These are phyloP conservation scores for Drosophila ustulata DNA, from an alignment of 2,888 invertebrate species.

Conservation along the genomic window DNA sequence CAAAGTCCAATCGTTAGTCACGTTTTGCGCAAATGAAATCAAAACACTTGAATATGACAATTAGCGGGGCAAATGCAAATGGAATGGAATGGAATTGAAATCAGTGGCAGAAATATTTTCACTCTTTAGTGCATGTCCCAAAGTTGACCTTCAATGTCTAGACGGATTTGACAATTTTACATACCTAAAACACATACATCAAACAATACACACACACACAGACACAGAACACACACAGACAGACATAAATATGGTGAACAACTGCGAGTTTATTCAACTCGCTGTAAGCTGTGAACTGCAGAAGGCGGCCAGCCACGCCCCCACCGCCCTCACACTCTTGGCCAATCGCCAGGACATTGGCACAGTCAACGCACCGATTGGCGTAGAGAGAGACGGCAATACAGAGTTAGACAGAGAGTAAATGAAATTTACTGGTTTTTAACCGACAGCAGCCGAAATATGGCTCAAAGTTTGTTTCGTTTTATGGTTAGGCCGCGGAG, in stretches of 20 bases:
- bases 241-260: constrained; percentile 41
- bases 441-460: constrained; percentile 29
- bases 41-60: constrained; percentile 41
- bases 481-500: constrained; percentile 39
- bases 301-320: constrained; percentile 18
- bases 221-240: constrained; percentile 30
- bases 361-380: constrained; percentile 43
- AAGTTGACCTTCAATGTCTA: constrained; percentile 78
- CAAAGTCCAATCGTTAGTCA: constrained; percentile 52
- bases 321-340: constrained; percentile 22
- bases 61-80: constrained; percentile 59
- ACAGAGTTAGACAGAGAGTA: background rate
- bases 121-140: constrained; percentile 52
- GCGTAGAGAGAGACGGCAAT: background rate
- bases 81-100: constrained; percentile 24
- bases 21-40: constrained; percentile 50
- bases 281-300: constrained; percentile 26
- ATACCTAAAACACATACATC: constrained; percentile 48
- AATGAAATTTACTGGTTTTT: constrained; percentile 36
- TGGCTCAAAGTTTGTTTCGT: constrained; percentile 27
- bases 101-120: constrained; percentile 34
- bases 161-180: constrained; percentile 75
- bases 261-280: constrained; percentile 71
- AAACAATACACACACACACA: constrained; percentile 39
- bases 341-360: constrained; percentile 46